These are phyloP conservation scores for Grammomys surdaster DNA, from an alignment of 2,113 vertebrate genomes.

Conservation along the genomic window DNA sequence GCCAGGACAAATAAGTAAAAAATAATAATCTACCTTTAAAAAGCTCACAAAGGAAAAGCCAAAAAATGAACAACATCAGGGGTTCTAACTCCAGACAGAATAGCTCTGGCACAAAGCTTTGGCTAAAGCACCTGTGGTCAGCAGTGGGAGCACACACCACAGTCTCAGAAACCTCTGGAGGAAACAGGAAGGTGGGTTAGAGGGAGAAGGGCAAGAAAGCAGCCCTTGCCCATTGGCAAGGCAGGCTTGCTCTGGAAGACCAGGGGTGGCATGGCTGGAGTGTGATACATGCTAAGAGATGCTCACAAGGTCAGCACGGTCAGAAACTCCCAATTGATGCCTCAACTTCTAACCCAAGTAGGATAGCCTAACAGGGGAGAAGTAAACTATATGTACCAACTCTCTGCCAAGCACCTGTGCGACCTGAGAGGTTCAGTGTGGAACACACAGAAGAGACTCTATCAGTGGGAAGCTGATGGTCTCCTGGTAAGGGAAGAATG, in stretches of 20 bases:
- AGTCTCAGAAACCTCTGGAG: background rate
- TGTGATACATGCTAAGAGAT: background rate
- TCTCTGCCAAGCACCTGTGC: background rate
- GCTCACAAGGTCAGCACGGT: no score
- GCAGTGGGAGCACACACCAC: accelerated
- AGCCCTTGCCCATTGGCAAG: background rate
- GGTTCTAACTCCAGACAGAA: background rate
- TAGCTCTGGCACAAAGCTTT: background rate
- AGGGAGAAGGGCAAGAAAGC: background rate
- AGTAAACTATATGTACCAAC: no score
- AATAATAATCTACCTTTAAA: background rate
- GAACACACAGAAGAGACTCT: background rate
- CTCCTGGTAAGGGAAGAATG: background rate
- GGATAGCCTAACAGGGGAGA: no score
- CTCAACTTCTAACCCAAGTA: background rate
- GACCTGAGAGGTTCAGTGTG: background rate
- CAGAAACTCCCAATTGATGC: background rate
- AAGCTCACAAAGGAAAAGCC: background rate
- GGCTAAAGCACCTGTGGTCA: background rate
- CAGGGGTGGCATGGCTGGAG: background rate
- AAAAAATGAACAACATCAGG: background rate
- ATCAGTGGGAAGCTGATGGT: background rate
- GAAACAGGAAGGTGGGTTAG: background rate
- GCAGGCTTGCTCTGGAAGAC: background rate
- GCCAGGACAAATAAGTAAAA: background rate